Evolutionary conservation across 2,797 vertebrate genomes (phyloP).

Genomic region (Pseudomugil tenellus): DNA sequence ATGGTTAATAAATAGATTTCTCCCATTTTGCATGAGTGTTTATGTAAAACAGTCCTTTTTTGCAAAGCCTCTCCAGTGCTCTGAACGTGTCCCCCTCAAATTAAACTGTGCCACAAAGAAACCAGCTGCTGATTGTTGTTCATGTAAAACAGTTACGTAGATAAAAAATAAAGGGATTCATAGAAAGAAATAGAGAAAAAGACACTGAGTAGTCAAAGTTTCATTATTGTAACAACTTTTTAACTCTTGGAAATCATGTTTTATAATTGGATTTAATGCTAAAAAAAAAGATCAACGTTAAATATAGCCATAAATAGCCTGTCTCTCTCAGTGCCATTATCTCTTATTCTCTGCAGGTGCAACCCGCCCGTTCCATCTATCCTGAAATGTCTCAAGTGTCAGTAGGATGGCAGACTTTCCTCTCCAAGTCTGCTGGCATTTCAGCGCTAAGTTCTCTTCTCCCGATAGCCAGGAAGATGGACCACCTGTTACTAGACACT

Average conservation of each 20-base stretch:
- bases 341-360: constrained; percentile 31
- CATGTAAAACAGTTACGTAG: background rate
- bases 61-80: constrained; percentile 13
- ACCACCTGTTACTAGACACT: constrained; percentile 60
- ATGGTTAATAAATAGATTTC: constrained; percentile 8
- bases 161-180: no score
- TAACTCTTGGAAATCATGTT: no score
- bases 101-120: constrained; percentile 15
- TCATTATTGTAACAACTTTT: no score
- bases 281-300: background rate
- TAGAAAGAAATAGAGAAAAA: no score
- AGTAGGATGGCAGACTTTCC: constrained; percentile 33
- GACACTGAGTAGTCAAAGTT: no score
- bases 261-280: no score
- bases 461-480: constrained; percentile 32
- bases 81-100: constrained; percentile 24
- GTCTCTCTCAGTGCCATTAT: background rate
- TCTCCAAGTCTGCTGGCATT: constrained; percentile 56
- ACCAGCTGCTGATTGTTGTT: constrained; percentile 5
- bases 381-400: constrained; percentile 59
- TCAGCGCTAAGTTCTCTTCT: constrained; percentile 45
- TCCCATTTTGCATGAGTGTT: background rate
- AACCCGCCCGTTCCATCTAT: constrained; percentile 40
- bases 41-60: constrained; percentile 6
- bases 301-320: background rate